Evolutionary conservation across 2,797 vertebrate species (phyloP), one percentile per base, ranked within the genome.

Genomic region (Mus minutoides): DNA sequence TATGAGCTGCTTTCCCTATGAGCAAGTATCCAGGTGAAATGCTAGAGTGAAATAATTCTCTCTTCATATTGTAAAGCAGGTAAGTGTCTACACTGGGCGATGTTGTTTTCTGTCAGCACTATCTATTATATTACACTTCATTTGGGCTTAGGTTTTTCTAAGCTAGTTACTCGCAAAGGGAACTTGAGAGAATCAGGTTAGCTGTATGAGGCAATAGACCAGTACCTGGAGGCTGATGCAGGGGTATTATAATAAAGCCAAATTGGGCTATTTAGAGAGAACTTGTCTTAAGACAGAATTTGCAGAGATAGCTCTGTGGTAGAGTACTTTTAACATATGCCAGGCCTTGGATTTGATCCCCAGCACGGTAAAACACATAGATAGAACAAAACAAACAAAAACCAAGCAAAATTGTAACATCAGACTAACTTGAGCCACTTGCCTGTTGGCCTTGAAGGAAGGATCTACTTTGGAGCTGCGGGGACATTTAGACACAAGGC

Each of bases 71-170:
- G 13, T 54, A 37, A 73, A 91, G 31, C 80, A 60, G 31, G 71
- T 76, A 95, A 85, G 90, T 82, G 92, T 40, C 82, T 90, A 37
- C 7, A 60, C 22, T 58, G 22, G 37, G 52, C 52, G 26, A 21
- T 88, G 24, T 83, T 83, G 34, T 90, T 96, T 94, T 46, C 67
- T 46, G 69, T 62, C 83, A n/a, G 13, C 88, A 7, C 58, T 80
- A 5, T 80, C 54, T 92, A 31, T 96, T 82, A 83, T 14, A 76
- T 46, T 76, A n/a, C 64, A 26, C 46, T 90, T 91, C 71, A 79
- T 2, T 56, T 40, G 26, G 46, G 69, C 6, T 75, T 43, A 34
- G 2, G 73, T 37, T 86, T 92, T 91, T 90, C 34, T 89, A 31
- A 13, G 26, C 75, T 58, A 77, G 21, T 77, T 75, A 40, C 24